These are phyloP conservation scores for Ennomos erosarius DNA, from an alignment of 2,888 invertebrate species.

Conservation along the genomic window DNA sequence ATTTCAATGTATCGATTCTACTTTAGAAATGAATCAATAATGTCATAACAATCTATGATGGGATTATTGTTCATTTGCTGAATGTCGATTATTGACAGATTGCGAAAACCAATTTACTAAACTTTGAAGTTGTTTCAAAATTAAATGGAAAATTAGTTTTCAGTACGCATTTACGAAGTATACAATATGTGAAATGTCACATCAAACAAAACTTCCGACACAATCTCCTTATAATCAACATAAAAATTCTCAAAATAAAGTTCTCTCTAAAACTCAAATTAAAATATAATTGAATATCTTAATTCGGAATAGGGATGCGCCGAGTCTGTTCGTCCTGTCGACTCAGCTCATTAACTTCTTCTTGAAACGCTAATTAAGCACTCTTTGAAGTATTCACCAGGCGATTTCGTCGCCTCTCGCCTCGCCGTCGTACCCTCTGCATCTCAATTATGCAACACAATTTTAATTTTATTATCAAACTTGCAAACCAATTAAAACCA, in stretches of 20 bases:
- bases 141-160: no score
- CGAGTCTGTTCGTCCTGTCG: constrained; percentile 45
- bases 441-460: constrained; percentile 67
- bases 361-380: constrained; percentile 71
- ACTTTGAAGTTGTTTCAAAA: not conserved
- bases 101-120: constrained; percentile 25
- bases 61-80: constrained; percentile 57
- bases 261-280: constrained; percentile 16
- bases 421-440: constrained; percentile 46
- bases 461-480: constrained; percentile 55
- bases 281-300: constrained; percentile 46
- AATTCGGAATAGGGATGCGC: constrained; percentile 46
- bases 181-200: not conserved
- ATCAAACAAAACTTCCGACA: constrained; percentile 1
- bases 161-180: no score
- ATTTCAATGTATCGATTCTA: constrained; percentile 14
- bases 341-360: constrained; percentile 71
- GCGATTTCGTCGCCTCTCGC: constrained; percentile 58
- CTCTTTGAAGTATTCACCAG: constrained; percentile 70
- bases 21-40: constrained; percentile 47
- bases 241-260: constrained; percentile 12
- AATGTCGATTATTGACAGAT: constrained; percentile 51
- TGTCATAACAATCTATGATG: constrained; percentile 22
- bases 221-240: constrained; percentile 9
- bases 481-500: constrained; percentile 52